Base-by-base conservation (phyloP, 2,113 vertebrate species). In the Hoplias malabaricus region DNA sequence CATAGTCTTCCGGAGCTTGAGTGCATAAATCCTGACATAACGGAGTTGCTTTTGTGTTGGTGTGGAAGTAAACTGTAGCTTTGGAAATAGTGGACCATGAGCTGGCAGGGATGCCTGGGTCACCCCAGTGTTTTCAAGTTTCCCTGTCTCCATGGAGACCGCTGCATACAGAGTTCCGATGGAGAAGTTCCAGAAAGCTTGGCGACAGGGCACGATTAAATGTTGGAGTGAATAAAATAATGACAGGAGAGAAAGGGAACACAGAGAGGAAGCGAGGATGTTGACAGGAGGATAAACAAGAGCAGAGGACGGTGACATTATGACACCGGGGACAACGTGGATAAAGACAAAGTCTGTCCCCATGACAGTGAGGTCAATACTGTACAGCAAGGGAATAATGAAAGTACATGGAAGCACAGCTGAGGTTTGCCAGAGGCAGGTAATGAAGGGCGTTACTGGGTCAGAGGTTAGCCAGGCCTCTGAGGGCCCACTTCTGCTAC, bases 71-170 rank as follows among this genome's bases (percentile, higher is more conserved):
- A 31, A 19, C 27, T 31, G 14, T 27, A 59, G 27, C 56, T 6
- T n/a, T 50, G 46, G 46, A 50, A 50, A 46, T 16, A 46, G 42
- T 14, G 12, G 4, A 46, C 5, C 16, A 16, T 50, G 46, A 50
- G 48, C 48, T 53, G 29, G 38, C 25, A 31, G 38, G 21, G 27
- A 50, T 2, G 4, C 42, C 36, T 46, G 19, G 46, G 34, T 65
- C 27, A 34, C 6, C 42, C 31, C 16, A 9, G 14, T 33, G 19
- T 11, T 53, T 36, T 48, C 27, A 50, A 48, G 76, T 68, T 71
- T 78, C 68, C 59, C 38, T 25, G 76, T 78, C 46, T 78, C 69
- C 59, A 78, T 72, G 46, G 77, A 78, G 59, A 78, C 68, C 13
- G 48, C 29, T 54, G 34, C 61, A 27, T 38, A 19, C 12, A 33